Percentiles rank a stretch among this genome's conserved stretches.
Conservation (phyloP, 23 tunicate species). For the Clavelina lepadiformis region DNA sequence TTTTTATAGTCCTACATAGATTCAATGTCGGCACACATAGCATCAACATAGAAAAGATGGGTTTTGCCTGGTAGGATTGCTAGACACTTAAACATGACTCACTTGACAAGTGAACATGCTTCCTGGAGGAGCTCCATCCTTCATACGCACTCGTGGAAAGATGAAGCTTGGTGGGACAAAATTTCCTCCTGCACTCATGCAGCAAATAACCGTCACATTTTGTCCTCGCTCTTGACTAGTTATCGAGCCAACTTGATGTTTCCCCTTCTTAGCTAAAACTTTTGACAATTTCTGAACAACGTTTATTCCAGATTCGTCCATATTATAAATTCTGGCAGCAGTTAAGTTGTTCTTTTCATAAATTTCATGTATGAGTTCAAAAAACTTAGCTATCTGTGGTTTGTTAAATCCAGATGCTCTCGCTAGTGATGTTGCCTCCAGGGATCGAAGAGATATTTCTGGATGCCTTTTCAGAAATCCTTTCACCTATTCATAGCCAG, state of each 20-base stretch:
- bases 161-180: conserved; percentile 5
- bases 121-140: conserved; percentile 31
- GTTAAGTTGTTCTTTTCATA: not conserved
- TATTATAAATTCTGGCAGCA: conserved; percentile 11
- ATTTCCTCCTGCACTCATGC: conserved; percentile 13
- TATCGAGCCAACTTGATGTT: conserved; percentile 24
- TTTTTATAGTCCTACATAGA: conserved; percentile 1
- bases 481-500: conserved; percentile 8
- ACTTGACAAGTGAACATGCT: conserved; percentile 23
- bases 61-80: conserved; percentile 3
- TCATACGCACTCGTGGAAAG: conserved; percentile 5
- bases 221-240: conserved; percentile 20
- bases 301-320: conserved; percentile 23
- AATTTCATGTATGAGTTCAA: not conserved
- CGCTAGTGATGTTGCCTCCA: conserved; percentile 16
- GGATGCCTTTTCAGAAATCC: conserved; percentile 16
- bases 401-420: conserved; percentile 11
- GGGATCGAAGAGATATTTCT: conserved; percentile 2
- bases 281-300: conserved; percentile 16
- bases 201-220: conserved; percentile 5
- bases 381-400: conserved; percentile 1
- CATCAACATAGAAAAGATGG: conserved; percentile 1
- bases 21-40: conserved; percentile 1
- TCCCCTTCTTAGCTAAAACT: conserved; percentile 15
- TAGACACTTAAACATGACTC: not conserved